A percentile compares a stretch with the other conserved stretches of the same genome.
Conservation (phyloP, 2,888 invertebrate species). For the Arenicola marina region DNA sequence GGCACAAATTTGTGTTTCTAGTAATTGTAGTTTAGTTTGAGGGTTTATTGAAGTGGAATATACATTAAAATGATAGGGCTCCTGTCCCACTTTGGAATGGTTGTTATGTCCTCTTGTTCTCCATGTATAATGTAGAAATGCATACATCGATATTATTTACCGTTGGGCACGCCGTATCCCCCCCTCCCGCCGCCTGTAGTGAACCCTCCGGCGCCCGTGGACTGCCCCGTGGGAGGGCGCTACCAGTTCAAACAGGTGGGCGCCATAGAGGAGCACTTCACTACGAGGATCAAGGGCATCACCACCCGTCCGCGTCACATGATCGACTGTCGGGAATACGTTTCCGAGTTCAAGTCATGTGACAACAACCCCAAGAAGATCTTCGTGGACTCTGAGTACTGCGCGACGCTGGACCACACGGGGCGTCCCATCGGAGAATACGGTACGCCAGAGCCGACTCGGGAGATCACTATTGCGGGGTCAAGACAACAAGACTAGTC, state of each 20-base stretch:
- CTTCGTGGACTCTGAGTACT: constrained; percentile 92
- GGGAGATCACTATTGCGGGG: too few species aligned
- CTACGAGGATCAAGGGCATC: constrained; percentile 92
- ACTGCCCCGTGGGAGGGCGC: constrained; percentile 95
- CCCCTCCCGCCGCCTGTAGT: constrained; percentile 36
- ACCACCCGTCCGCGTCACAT: constrained; percentile 86
- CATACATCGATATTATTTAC: too few species aligned
- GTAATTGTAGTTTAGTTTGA: too few species aligned
- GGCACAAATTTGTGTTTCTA: too few species aligned
- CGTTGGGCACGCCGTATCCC: too few species aligned
- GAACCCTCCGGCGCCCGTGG: constrained; percentile 78
- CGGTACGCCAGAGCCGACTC: too few species aligned
- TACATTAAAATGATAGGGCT: too few species aligned
- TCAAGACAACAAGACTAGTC: too few species aligned
- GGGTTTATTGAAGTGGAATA: too few species aligned
- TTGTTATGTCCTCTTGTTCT: too few species aligned
- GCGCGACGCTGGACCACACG: constrained; percentile 92
- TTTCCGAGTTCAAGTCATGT: constrained; percentile 95
- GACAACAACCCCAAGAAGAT: constrained; percentile 88
- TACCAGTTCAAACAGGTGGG: constrained; percentile 86
- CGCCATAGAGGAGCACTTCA: constrained; percentile 66
- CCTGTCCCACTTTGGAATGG: too few species aligned
- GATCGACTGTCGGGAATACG: constrained; percentile 88
- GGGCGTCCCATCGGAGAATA: constrained; percentile 79
- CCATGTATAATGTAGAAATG: too few species aligned